phyloP scores from a whole-genome alignment of 2,888 invertebrate species.

The Caenorhabditis uteleia region DNA sequence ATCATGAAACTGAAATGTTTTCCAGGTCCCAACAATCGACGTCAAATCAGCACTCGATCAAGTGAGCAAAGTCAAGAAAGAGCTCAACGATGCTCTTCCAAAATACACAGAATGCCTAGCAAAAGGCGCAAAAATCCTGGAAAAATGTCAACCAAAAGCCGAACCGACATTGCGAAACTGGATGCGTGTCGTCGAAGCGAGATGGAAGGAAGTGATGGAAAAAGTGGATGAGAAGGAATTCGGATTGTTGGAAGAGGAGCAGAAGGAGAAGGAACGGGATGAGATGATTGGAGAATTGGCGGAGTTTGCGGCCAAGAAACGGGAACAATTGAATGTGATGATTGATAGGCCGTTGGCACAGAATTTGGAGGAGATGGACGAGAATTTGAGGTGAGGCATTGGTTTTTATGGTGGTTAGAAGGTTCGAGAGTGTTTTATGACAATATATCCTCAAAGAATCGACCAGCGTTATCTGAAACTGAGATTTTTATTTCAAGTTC shows the following conservation, averaged over 20 bases:
- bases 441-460: too few species aligned
- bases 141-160: conserved; percentile 94
- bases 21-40: conserved; percentile 16
- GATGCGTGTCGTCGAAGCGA: conserved; percentile 92
- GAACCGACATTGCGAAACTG: conserved; percentile 97
- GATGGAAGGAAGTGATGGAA: conserved; percentile 77
- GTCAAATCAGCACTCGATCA: conserved; percentile 24
- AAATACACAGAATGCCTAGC: conserved; percentile 27
- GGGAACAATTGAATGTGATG: conserved; percentile 78
- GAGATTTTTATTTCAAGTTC: too few species aligned
- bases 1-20: too few species aligned
- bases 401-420: too few species aligned
- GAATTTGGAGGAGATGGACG: conserved; percentile 37
- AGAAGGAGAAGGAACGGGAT: conserved; percentile 78
- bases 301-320: conserved; percentile 85
- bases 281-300: conserved; percentile 85
- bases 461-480: too few species aligned
- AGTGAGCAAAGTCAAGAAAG: conserved; percentile 36
- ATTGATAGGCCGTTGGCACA: conserved; percentile 75
- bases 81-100: conserved; percentile 24
- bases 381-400: too few species aligned
- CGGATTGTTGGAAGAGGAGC: conserved; percentile 46
- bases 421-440: too few species aligned
- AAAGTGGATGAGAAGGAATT: conserved; percentile 46
- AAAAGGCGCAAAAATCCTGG: conserved; percentile 79